Conservation (phyloP, 30 jellyfish, hydroid and myxozoan genomes). For the Aurelia sp. region DNA sequence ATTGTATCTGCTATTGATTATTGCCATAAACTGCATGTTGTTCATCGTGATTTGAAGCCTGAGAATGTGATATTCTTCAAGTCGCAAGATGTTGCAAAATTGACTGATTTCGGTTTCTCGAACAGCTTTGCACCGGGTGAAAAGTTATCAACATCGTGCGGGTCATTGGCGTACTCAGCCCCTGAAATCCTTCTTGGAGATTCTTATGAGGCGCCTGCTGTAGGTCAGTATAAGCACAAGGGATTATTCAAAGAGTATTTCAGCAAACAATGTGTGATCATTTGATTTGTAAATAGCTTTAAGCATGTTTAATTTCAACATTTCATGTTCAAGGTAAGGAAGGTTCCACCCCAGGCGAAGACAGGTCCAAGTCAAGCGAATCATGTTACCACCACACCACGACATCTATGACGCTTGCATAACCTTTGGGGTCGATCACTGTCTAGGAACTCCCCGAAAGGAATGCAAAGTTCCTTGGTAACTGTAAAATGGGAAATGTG, state of each 20-base stretch:
- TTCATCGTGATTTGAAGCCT: slow-evolving; percentile 98
- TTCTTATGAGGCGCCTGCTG: slow-evolving; percentile 98
- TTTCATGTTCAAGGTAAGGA: no score
- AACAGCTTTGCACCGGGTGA: slow-evolving; percentile 94
- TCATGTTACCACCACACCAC: not conserved
- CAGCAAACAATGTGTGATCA: no score
- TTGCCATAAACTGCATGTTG: slow-evolving; percentile 98
- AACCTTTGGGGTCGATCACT: no score
- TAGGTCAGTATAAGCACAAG: slow-evolving; percentile 62
- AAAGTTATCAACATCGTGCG: slow-evolving; percentile 91
- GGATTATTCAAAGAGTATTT: no score
- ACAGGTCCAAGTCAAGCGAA: slow-evolving; percentile 14
- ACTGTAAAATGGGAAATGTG: no score
- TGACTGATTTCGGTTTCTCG: slow-evolving; percentile 98
- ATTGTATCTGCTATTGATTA: slow-evolving; percentile 96
- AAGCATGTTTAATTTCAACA: no score
- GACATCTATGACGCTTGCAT: no score
- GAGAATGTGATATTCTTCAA: slow-evolving; percentile 95
- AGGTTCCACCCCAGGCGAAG: not conserved
- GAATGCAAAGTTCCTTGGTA: no score
- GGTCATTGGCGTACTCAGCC: slow-evolving; percentile 98
- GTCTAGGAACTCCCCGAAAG: no score
- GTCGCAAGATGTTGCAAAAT: slow-evolving; percentile 86
- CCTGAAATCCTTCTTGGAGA: slow-evolving; percentile 98
- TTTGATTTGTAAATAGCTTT: no score